phyloP scores from a whole-genome alignment of 2,797 vertebrate species.

The Gymnodraco acuticeps region DNA sequence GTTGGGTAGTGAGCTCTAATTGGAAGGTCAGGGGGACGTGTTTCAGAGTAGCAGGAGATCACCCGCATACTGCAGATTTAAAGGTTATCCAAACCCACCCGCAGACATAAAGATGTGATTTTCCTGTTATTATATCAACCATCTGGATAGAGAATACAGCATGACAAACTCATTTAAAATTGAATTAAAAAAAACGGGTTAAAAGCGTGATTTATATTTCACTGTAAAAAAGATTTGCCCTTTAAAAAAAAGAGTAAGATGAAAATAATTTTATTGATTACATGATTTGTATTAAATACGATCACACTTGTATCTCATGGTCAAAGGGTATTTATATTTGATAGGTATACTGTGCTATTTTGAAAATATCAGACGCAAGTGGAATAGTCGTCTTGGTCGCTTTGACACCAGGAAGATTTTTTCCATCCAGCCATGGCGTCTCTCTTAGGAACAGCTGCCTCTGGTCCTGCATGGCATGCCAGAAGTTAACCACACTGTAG shows the following conservation, averaged over 20 bases:
- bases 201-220: constrained; percentile 15
- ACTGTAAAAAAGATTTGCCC: constrained; percentile 7
- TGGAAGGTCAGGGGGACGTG: constrained; percentile 81
- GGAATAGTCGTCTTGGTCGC: constrained; percentile 30
- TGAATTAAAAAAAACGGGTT: constrained; percentile 12
- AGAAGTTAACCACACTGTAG: constrained; percentile 73
- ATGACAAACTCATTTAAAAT: constrained; percentile 42
- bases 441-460: constrained; percentile 75
- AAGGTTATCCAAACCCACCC: constrained; percentile 90
- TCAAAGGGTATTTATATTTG: constrained; percentile 10
- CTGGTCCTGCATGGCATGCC: constrained; percentile 72
- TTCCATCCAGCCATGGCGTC: constrained; percentile 55
- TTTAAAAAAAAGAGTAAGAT: constrained; percentile 11
- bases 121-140: constrained; percentile 63
- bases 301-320: neutral
- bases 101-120: constrained; percentile 79
- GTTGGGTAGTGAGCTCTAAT: constrained; percentile 78
- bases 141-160: constrained; percentile 52
- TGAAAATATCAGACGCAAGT: constrained; percentile 14
- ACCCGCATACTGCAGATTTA: constrained; percentile 82
- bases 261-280: constrained; percentile 1
- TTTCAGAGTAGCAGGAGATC: constrained; percentile 76
- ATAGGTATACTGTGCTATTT: constrained; percentile 14
- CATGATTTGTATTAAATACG: neutral
- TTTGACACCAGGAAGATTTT: constrained; percentile 59